Percentiles rank a stretch among this genome's conserved stretches.
These are phyloP conservation scores for Rhinichthys osculus DNA, from an alignment of 2,797 vertebrate genomes.

Conservation along the genomic window DNA sequence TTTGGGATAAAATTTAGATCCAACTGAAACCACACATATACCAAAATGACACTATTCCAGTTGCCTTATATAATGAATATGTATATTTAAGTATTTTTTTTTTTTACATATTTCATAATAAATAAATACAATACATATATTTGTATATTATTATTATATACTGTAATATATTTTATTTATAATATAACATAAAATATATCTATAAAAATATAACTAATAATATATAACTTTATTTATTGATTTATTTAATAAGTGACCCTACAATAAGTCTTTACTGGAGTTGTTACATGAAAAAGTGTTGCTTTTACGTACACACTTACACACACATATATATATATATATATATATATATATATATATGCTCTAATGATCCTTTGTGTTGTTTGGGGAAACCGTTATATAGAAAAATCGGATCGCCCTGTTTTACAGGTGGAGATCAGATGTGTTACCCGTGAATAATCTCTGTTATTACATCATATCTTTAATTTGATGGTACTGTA, in stretches of 20 bases:
- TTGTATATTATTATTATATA: not conserved
- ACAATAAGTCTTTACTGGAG: not conserved
- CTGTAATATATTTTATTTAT: not conserved
- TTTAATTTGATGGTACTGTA: slow-evolving; percentile 17
- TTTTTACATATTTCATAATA: not conserved
- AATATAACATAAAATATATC: not conserved
- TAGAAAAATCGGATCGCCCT: not conserved
- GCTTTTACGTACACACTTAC: no score
- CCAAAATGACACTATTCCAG: not conserved
- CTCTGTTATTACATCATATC: slow-evolving; percentile 14
- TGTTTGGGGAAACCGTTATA: not conserved
- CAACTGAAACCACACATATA: not conserved
- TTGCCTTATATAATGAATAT: not conserved
- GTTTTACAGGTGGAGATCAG: not conserved
- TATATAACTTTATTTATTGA: not conserved
- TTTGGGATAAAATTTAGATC: not conserved
- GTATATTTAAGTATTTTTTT: no score
- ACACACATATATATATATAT: no score
- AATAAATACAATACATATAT: not conserved
- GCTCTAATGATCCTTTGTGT: not conserved
- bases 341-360: not conserved
- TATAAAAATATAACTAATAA: not conserved
- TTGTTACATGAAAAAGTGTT: not conserved
- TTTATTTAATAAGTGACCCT: not conserved
- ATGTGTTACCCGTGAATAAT: not conserved